These are phyloP conservation scores for Blomia tropicalis DNA, from an alignment of 2,888 invertebrate genomes.

Conservation along the genomic window DNA sequence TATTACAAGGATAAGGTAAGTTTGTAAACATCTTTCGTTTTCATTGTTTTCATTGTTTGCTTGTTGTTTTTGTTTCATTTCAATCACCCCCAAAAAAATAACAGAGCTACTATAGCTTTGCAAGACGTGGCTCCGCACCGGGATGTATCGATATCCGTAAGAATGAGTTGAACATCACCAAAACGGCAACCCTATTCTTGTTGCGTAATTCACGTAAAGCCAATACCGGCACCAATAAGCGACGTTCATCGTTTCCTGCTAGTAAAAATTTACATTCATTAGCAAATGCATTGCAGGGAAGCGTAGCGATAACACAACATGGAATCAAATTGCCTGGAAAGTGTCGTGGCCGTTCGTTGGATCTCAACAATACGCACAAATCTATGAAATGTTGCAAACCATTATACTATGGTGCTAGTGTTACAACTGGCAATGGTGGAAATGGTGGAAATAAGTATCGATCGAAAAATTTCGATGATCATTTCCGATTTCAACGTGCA, in stretches of 20 bases:
- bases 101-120: conserved; percentile 11
- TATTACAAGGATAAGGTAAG: background rate
- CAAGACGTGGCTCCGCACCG: conserved; percentile 30
- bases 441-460: background rate
- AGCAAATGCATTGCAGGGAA: background rate
- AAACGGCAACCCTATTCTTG: conserved; percentile 20
- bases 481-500: conserved; percentile 16
- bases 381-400: too few species aligned
- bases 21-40: too few species aligned
- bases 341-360: background rate
- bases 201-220: conserved; percentile 21
- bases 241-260: conserved; percentile 23
- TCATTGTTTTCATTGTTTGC: background rate
- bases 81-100: background rate
- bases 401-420: too few species aligned
- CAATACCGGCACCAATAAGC: background rate
- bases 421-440: background rate
- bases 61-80: background rate
- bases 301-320: background rate
- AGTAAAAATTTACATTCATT: background rate
- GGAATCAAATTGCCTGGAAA: background rate
- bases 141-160: conserved; percentile 26
- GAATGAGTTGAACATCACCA: conserved; percentile 18
- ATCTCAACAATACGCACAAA: background rate
- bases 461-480: background rate